phyloP scores from a whole-genome alignment of 2,797 vertebrate species.

The Diceros bicornis region DNA sequence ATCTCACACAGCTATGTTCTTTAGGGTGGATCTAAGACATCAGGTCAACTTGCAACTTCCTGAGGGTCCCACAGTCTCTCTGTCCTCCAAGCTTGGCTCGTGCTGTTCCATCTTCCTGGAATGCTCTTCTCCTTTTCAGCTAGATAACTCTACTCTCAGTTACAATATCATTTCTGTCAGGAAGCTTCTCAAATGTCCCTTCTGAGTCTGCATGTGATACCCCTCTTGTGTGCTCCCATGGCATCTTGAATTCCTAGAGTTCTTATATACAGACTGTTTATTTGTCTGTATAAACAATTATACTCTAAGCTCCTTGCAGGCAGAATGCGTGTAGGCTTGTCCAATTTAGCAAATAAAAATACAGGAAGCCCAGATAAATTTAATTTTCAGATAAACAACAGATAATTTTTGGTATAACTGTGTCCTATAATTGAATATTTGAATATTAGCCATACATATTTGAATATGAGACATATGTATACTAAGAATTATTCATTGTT shows the following conservation, averaged over 20 bases:
- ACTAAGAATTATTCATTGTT: not conserved
- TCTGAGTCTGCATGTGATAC: not conserved
- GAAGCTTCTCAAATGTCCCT: not conserved
- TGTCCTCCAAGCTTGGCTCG: not conserved
- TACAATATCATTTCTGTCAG: not conserved
- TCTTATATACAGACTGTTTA: not conserved
- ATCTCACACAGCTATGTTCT: not conserved
- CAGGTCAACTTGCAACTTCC: not conserved
- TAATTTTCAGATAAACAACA: constrained; percentile 15
- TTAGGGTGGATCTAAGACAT: not conserved
- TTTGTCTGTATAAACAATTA: not conserved
- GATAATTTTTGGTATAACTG: not conserved
- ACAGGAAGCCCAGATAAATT: not conserved
- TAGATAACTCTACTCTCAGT: not conserved
- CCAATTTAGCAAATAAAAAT: constrained; percentile 7
- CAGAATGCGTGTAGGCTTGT: not conserved
- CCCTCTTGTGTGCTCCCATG: not conserved
- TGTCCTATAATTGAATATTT: not conserved
- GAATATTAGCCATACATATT: not conserved
- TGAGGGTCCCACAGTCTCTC: not conserved
- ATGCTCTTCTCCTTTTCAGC: not conserved
- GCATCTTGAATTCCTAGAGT: not conserved
- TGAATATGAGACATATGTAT: not conserved
- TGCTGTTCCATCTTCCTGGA: not conserved
- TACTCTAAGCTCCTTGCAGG: not conserved